Conservation (phyloP, 2,113 vertebrate genomes). For the Pseudorectes ferrugineus region DNA sequence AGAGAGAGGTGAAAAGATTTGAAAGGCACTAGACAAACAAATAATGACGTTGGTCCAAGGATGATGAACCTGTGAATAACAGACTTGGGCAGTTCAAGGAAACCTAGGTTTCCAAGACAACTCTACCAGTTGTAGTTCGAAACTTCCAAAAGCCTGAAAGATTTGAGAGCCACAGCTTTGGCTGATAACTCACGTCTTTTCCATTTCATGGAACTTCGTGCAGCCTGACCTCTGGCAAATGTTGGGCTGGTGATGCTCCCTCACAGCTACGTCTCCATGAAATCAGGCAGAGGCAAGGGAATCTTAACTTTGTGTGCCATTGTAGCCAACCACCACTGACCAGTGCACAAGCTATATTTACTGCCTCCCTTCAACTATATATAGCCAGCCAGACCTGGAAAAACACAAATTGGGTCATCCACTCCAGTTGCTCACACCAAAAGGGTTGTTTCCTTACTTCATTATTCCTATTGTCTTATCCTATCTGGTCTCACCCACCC, state of each 20-base stretch:
- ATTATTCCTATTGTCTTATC: constrained; percentile 20
- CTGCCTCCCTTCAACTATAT: neutral
- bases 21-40: neutral
- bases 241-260: neutral
- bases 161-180: neutral
- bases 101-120: neutral
- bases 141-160: neutral
- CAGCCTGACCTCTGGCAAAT: neutral
- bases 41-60: neutral
- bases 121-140: neutral
- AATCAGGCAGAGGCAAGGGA: neutral
- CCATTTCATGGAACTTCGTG: neutral
- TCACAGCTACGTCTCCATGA: neutral
- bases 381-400: neutral
- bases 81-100: neutral
- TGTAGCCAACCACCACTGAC: neutral
- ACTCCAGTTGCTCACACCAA: neutral
- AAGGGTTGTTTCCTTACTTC: constrained; percentile 28
- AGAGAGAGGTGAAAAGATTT: neutral
- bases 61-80: neutral
- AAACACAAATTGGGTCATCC: neutral
- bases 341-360: neutral
- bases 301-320: neutral
- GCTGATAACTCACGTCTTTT: neutral
- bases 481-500: constrained; percentile 55